These are phyloP conservation scores for Pandemis corylana DNA, from an alignment of 2,888 invertebrate genomes.

Conservation along the genomic window DNA sequence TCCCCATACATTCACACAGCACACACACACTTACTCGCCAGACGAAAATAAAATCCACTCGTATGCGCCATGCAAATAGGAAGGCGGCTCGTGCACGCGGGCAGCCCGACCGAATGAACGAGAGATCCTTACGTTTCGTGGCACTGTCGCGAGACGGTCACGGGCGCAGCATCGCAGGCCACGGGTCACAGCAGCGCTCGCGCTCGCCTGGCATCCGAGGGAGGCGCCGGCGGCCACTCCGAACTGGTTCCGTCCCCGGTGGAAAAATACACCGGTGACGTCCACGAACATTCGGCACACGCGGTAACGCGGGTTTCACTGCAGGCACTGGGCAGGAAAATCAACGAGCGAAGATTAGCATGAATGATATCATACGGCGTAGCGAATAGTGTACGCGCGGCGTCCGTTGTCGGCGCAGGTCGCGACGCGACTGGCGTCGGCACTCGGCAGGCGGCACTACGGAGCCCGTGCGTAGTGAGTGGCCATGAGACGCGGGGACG, in stretches of 20 bases:
- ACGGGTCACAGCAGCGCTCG: constrained; percentile 71
- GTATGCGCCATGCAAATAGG: constrained; percentile 84
- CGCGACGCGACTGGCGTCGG: constrained; percentile 82
- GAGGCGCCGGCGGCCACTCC: constrained; percentile 67
- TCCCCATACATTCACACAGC: constrained; percentile 49
- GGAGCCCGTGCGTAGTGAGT: constrained; percentile 83
- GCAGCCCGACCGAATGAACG: constrained; percentile 69
- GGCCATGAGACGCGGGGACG: constrained; percentile 85
- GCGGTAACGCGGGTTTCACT: constrained; percentile 73
- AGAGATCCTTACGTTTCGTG: constrained; percentile 84
- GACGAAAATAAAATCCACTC: constrained; percentile 84
- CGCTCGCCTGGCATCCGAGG: constrained; percentile 73
- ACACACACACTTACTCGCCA: constrained; percentile 66
- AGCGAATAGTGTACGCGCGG: constrained; percentile 51
- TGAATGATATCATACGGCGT: constrained; percentile 75
- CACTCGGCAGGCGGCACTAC: constrained; percentile 60
- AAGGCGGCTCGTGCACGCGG: constrained; percentile 75
- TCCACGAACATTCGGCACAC: constrained; percentile 80
- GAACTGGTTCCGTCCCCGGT: constrained; percentile 75
- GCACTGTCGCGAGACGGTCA: constrained; percentile 83
- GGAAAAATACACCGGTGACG: constrained; percentile 76
- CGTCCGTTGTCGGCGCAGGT: constrained; percentile 78
- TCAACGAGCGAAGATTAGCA: constrained; percentile 79
- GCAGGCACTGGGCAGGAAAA: constrained; percentile 78
- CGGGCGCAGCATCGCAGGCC: constrained; percentile 82